Conservation (phyloP, 1,140 invertebrate genomes). For the Nilaparvata lugens region DNA sequence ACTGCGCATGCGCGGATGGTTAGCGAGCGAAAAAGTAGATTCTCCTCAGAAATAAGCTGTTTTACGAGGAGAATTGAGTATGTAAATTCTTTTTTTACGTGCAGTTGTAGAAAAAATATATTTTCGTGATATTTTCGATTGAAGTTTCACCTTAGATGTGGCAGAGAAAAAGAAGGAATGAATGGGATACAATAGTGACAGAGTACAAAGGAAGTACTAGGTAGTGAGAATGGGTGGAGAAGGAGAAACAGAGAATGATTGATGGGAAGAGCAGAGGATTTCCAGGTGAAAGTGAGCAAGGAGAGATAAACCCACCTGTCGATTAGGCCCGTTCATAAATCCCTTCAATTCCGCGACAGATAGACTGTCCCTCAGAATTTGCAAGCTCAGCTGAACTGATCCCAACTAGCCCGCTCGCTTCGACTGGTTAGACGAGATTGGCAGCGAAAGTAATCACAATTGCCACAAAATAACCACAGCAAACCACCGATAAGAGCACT, state of each 20-base stretch:
- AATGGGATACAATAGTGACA: too few relatives aligned
- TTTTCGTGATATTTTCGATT: too few relatives aligned
- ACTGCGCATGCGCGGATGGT: too few relatives aligned
- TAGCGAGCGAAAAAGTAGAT: too few relatives aligned
- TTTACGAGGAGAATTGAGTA: too few relatives aligned
- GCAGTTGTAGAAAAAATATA: too few relatives aligned
- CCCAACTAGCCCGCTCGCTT: background rate
- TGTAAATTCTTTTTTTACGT: too few relatives aligned
- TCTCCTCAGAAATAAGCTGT: too few relatives aligned
- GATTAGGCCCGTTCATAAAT: conserved; percentile 2
- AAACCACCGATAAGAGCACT: background rate
- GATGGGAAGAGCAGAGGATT: background rate
- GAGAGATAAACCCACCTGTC: background rate
- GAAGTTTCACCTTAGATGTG: too few relatives aligned
- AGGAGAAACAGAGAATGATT: background rate
- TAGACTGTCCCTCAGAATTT: background rate
- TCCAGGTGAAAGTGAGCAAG: background rate
- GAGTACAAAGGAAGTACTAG: too few relatives aligned
- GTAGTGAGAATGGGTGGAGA: background rate
- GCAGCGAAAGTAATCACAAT: background rate
- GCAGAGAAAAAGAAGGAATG: too few relatives aligned
- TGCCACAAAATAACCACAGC: background rate
- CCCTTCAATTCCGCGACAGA: background rate
- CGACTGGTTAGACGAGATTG: background rate
- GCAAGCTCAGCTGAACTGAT: background rate